Percentiles rank a stretch among this genome's conserved stretches.
phyloP scores from a whole-genome alignment of 2,113 vertebrate species.

The Gymnocephalus cernua region DNA sequence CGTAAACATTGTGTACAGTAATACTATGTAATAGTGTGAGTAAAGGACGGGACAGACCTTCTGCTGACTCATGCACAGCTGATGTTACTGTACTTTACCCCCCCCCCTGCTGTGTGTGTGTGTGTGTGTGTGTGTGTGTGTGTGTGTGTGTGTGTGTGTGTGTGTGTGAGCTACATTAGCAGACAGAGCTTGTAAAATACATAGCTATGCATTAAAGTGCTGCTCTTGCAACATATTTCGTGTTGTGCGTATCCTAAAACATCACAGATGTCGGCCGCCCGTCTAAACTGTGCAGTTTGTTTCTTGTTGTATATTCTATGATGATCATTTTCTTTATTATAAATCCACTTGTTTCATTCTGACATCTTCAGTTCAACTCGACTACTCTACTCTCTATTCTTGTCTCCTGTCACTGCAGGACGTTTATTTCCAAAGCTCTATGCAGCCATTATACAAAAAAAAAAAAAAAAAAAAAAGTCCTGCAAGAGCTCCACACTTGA shows the following conservation, averaged over 20 bases:
- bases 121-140: not conserved
- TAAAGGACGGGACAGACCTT: slow-evolving; percentile 7
- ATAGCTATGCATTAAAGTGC: not conserved
- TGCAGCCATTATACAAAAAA: not conserved
- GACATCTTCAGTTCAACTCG: not conserved
- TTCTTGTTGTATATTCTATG: not conserved
- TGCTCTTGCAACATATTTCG: not conserved
- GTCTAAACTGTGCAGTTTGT: not conserved
- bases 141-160: not conserved
- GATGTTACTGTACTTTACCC: not conserved
- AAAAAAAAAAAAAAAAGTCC: not conserved
- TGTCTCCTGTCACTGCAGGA: not conserved
- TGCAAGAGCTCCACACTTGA: not conserved
- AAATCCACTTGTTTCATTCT: not conserved
- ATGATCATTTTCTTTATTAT: not conserved
- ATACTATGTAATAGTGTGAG: not conserved
- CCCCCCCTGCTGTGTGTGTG: not conserved
- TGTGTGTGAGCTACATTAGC: too few species aligned
- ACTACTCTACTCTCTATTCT: too few species aligned
- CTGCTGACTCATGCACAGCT: slow-evolving; percentile 25
- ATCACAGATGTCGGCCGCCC: not conserved
- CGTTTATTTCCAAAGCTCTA: not conserved
- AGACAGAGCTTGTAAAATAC: not conserved
- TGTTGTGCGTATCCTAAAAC: not conserved
- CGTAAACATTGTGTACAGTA: not conserved